Evolutionary conservation across 2,113 vertebrate genomes (phyloP), one percentile per base, ranked within the genome.

Genomic region (Myotis yumanensis): DNA sequence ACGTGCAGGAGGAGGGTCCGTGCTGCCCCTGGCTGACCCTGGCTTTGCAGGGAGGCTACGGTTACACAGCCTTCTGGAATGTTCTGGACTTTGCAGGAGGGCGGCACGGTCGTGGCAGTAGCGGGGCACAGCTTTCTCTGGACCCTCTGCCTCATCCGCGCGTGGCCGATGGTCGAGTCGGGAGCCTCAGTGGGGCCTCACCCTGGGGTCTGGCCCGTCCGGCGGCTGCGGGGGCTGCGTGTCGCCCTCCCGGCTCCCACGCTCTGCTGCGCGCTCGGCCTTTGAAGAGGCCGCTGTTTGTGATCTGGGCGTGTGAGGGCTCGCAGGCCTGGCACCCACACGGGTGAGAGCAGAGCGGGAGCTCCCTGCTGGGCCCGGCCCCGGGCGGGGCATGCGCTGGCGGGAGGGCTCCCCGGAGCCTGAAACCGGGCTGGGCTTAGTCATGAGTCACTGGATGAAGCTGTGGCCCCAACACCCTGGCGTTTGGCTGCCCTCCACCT

Each of bases 81-180:
- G 4, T 16, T 25, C 57, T 9, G 15, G 51, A 23, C 25, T 23
- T 37, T 40, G 5, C 32, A 1, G 25, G 20, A 46, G 3, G 7
- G 71, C 4, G 0, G 30, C 0, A 0, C n/a, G 0, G 6, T 15
- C 2, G 2, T 11, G 1, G 11, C 37, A n/a, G 20, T 25, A 79
- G 32, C 2, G 1, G 25, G 77, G 30, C 23, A 2, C n/a, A 7
- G 40, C 40, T n/a, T 72, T 5, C 11, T 40, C 18, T 0, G 79
- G 23, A 23, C 25, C 18, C 22, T 54, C 48, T 0, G 0, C 20
- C 14, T 28, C 23, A 14, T 9, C n/a, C 1, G 0, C 0, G 0
- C 0, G 16, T 11, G 68, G 68, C 51, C 0, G 5, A 4, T 7
- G 0, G 1, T 20, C 14, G 51, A 0, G 0, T 40, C 46, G 18